A percentile compares a stretch with the other conserved stretches of the same genome.
Evolutionary conservation across 2,113 vertebrate species (phyloP).

Genomic region (Rissa tridactyla): DNA sequence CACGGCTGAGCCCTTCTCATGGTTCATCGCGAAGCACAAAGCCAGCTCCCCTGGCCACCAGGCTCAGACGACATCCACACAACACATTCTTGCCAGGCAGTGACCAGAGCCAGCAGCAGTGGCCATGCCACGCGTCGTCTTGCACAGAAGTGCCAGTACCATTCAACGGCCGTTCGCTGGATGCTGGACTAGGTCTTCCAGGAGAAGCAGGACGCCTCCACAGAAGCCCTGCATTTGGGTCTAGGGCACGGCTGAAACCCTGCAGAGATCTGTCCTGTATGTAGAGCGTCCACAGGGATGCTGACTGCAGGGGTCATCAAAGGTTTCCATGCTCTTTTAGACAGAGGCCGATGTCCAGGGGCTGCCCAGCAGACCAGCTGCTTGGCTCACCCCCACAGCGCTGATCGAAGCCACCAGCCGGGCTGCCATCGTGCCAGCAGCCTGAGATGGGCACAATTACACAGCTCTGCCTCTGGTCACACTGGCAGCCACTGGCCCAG

Average conservation of each 20-base stretch:
- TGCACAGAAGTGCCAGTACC: background rate
- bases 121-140: background rate
- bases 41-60: background rate
- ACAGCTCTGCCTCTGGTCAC: background rate
- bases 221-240: background rate
- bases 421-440: background rate
- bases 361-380: background rate
- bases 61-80: background rate
- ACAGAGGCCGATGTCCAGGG: background rate
- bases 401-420: background rate
- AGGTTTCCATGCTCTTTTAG: background rate
- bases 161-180: accelerated
- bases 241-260: background rate
- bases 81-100: background rate
- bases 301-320: background rate
- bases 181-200: background rate
- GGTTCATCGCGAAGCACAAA: background rate
- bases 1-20: background rate
- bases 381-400: accelerated
- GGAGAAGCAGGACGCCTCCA: background rate
- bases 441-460: background rate
- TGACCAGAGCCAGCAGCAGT: background rate
- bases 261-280: background rate
- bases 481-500: accelerated
- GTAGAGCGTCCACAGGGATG: background rate